These are phyloP conservation scores for Epizoanthus illoricatus DNA, from an alignment of 92 coral and sea anemone species.

Conservation along the genomic window DNA sequence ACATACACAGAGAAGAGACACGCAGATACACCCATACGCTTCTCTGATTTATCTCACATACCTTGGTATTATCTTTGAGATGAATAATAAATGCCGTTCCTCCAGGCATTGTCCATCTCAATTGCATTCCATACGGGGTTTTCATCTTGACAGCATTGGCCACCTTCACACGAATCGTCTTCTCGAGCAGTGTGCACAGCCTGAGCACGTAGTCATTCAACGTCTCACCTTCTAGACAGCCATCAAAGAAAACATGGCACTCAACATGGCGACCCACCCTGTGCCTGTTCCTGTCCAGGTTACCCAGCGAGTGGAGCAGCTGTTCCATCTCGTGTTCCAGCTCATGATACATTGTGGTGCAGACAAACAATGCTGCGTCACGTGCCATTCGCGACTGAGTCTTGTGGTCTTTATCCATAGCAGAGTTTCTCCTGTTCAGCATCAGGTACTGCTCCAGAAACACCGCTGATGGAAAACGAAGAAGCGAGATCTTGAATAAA, in stretches of 20 bases:
- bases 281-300: conserved; percentile 46
- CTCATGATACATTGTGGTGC: conserved; percentile 85
- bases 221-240: conserved; percentile 60
- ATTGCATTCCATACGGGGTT: conserved; percentile 53
- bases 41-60: neutral
- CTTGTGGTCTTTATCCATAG: conserved; percentile 49
- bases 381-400: conserved; percentile 40
- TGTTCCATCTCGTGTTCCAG: conserved; percentile 73
- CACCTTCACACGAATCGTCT: conserved; percentile 44
- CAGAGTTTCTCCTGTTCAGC: conserved; percentile 60
- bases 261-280: conserved; percentile 59
- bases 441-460: conserved; percentile 61
- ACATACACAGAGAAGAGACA: neutral
- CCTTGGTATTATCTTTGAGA: conserved; percentile 48
- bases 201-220: conserved; percentile 47
- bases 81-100: conserved; percentile 45
- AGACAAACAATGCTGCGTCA: conserved; percentile 64
- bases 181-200: conserved; percentile 44
- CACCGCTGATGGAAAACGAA: conserved; percentile 29
- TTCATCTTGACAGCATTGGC: conserved; percentile 21
- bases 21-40: neutral
- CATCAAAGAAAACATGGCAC: conserved; percentile 73
- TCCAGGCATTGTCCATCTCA: conserved; percentile 43
- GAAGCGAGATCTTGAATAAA: too few species aligned
- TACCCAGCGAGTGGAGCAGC: conserved; percentile 57